Evolutionary conservation across 2,113 vertebrate species (phyloP).

Genomic region (Aphyosemion australe): DNA sequence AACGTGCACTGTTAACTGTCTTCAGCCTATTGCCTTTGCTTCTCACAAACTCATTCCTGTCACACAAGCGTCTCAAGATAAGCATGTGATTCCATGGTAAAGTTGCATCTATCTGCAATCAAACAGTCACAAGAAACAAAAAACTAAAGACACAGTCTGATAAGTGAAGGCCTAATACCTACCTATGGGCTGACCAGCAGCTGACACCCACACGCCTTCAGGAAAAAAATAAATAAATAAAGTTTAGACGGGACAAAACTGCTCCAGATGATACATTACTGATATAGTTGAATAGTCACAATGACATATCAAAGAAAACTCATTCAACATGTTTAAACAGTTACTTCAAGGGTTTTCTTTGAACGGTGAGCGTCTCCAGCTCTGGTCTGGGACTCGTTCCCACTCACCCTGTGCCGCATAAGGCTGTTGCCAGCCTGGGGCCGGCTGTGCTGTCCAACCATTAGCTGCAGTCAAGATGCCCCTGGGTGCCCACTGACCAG

Average conservation of each 20-base stretch:
- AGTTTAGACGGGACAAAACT: constrained; percentile 23
- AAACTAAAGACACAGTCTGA: constrained; percentile 7
- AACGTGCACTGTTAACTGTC: constrained; percentile 56
- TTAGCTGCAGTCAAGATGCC: constrained; percentile 94
- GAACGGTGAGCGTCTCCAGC: constrained; percentile 58
- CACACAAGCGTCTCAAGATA: constrained; percentile 46
- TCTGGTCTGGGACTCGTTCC: constrained; percentile 68
- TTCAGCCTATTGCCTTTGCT: constrained; percentile 31
- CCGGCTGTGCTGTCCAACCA: constrained; percentile 95
- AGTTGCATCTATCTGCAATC: constrained; percentile 26
- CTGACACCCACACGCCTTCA: constrained; percentile 97
- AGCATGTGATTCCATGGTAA: constrained; percentile 38
- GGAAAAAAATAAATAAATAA: constrained; percentile 32
- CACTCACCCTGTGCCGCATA: constrained; percentile 96
- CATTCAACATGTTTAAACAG: constrained; percentile 26
- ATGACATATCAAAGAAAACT: neutral
- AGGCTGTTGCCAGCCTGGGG: constrained; percentile 94
- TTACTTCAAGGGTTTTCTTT: constrained; percentile 19
- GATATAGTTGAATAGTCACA: constrained; percentile 18
- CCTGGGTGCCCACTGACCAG: constrained; percentile 94
- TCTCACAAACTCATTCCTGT: constrained; percentile 29
- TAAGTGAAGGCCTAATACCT: constrained; percentile 48
- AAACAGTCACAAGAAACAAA: constrained; percentile 24
- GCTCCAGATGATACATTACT: neutral
- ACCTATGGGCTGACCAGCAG: constrained; percentile 97